A percentile compares a stretch with the other conserved stretches of the same genome.
These are phyloP conservation scores for Tenebrio molitor DNA, from an alignment of 1,140 invertebrate genomes.

Conservation along the genomic window DNA sequence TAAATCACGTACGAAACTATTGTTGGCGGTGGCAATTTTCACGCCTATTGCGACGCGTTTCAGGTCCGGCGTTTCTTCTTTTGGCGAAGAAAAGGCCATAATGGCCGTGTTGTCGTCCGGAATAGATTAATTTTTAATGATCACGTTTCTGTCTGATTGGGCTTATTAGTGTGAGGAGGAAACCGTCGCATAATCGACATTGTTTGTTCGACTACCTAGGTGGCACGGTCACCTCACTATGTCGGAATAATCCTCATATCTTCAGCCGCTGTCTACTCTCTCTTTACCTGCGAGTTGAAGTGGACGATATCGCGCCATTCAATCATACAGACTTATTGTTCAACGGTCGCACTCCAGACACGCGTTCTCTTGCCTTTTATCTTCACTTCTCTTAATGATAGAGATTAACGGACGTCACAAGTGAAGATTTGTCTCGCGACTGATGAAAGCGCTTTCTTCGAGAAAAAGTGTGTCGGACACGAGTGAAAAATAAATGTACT, in stretches of 20 bases:
- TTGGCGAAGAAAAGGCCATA: not conserved
- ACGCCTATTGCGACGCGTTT: not conserved
- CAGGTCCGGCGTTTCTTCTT: not conserved
- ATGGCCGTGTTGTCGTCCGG: not conserved
- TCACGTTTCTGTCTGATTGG: not conserved
- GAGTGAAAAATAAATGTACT: too few species aligned
- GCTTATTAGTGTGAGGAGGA: conserved; percentile 2
- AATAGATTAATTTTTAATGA: conserved; percentile 31
- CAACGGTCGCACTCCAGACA: not conserved
- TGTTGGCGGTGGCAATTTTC: not conserved
- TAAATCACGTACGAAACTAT: conserved; percentile 17
- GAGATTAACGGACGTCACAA: too few species aligned
- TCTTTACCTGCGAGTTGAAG: conserved; percentile 9
- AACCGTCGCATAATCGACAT: not conserved
- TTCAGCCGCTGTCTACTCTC: conserved; percentile 1
- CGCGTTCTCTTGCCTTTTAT: not conserved
- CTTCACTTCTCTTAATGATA: too few species aligned
- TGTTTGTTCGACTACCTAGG: conserved; percentile 10
- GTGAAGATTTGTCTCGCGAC: too few species aligned
- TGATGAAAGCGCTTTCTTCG: too few species aligned
- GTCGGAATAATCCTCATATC: conserved; percentile 24
- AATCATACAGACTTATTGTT: not conserved
- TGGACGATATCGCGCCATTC: conserved; percentile 7
- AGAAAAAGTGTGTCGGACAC: too few species aligned
- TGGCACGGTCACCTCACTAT: conserved; percentile 17